phyloP scores from a whole-genome alignment of 2,113 vertebrate species.

The Ammodytes dubius region DNA sequence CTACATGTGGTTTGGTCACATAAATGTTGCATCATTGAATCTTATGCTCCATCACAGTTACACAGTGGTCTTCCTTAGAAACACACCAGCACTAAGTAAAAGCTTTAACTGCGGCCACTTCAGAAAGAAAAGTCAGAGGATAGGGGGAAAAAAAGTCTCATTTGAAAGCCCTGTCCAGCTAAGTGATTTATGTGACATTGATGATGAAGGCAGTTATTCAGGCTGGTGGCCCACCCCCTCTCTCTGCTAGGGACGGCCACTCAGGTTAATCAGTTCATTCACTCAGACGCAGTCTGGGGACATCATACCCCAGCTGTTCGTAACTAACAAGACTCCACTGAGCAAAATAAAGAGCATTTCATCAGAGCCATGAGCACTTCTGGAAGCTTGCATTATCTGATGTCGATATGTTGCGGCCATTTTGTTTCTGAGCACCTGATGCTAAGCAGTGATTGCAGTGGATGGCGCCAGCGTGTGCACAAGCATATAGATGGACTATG shows the following conservation, averaged over 20 bases:
- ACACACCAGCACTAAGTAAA: conserved; percentile 6
- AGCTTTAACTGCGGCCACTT: conserved; percentile 21
- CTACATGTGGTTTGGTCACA: neutral
- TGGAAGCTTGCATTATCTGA: conserved; percentile 29
- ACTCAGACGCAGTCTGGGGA: conserved; percentile 78
- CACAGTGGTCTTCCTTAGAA: conserved; percentile 25
- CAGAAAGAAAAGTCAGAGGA: neutral
- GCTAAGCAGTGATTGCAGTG: conserved; percentile 9
- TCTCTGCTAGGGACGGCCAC: conserved; percentile 74
- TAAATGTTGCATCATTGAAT: conserved; percentile 38
- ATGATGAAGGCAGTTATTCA: conserved; percentile 80
- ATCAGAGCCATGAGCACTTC: conserved; percentile 50
- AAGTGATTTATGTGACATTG: conserved; percentile 82
- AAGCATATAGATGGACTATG: neutral
- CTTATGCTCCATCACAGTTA: conserved; percentile 1
- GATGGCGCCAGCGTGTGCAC: neutral
- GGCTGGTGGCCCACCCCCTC: conserved; percentile 58
- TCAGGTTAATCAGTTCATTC: conserved; percentile 86
- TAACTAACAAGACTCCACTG: conserved; percentile 58
- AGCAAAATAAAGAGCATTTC: conserved; percentile 64
- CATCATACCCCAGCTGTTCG: conserved; percentile 69
- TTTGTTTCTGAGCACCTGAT: conserved; percentile 55
- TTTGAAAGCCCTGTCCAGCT: conserved; percentile 61
- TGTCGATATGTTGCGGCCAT: conserved; percentile 56
- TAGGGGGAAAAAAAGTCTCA: conserved; percentile 1